Conservation (phyloP, 2,797 vertebrate species). For the Urocyon cinereoargenteus region DNA sequence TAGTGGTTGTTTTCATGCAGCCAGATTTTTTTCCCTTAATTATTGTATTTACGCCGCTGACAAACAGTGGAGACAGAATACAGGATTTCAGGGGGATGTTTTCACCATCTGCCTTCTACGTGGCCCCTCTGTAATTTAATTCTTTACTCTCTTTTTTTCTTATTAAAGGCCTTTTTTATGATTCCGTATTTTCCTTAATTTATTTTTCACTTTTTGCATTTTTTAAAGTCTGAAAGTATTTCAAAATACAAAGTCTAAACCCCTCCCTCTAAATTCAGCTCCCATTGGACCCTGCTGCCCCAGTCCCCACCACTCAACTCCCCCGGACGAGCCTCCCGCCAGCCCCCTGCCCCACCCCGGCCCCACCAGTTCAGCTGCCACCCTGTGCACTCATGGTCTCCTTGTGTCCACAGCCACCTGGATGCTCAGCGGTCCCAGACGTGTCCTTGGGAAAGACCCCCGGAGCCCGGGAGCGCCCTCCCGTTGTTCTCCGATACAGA, state of each 20-base stretch:
- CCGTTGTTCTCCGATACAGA: accelerated
- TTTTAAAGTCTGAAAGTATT: not conserved
- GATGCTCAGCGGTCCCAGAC: accelerated
- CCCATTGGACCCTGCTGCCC: not conserved
- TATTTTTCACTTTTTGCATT: not conserved
- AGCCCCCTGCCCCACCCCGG: too few relatives aligned
- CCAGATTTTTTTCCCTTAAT: not conserved
- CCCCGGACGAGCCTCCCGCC: too few relatives aligned
- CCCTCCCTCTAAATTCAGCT: not conserved
- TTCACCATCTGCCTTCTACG: not conserved
- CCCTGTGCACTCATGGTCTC: accelerated
- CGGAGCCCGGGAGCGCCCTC: accelerated
- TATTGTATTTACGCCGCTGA: not conserved
- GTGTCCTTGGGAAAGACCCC: accelerated
- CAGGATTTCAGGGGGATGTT: too few relatives aligned
- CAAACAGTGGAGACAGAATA: not conserved
- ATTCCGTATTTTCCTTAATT: not conserved
- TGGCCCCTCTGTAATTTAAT: not conserved
- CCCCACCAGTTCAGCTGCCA: not conserved
- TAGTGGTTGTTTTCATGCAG: not conserved
- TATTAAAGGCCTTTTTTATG: not conserved
- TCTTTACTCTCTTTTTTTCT: not conserved
- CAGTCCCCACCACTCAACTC: not conserved
- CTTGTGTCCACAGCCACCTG: not conserved
- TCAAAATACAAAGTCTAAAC: not conserved